Conservation (phyloP, 1,140 invertebrate genomes). For the Diorhabda carinulata region DNA sequence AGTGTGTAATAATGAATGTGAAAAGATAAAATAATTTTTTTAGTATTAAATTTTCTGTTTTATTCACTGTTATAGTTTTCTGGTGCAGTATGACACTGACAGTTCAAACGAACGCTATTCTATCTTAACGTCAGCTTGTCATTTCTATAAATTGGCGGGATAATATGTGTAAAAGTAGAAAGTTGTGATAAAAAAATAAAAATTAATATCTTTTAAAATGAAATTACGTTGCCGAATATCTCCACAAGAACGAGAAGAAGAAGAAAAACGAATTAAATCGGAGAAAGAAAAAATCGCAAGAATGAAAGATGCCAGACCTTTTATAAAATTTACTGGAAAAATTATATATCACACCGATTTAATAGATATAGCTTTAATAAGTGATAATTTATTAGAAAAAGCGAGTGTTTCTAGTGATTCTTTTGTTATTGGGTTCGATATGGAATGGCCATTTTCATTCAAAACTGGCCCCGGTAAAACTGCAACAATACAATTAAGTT, state of each 20-base stretch:
- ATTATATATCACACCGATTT: conserved; percentile 12
- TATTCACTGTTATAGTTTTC: no score
- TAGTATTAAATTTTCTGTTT: no score
- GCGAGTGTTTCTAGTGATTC: conserved; percentile 22
- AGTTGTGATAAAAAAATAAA: neutral
- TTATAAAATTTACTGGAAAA: conserved; percentile 16
- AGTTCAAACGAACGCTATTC: no score
- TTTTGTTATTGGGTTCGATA: conserved; percentile 45
- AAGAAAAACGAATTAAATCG: neutral
- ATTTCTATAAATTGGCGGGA: no score
- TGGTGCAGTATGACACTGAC: no score
- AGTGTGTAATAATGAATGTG: no score
- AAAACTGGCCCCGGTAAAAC: conserved; percentile 45
- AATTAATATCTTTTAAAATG: neutral
- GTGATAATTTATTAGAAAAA: conserved; percentile 50
- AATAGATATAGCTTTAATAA: conserved; percentile 51
- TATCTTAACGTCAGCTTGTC: no score
- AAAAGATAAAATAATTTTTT: no score
- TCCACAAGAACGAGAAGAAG: neutral
- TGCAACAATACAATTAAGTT: conserved; percentile 57
- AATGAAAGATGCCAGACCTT: neutral
- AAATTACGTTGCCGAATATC: neutral
- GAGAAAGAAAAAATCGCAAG: neutral
- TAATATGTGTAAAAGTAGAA: neutral
- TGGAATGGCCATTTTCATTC: conserved; percentile 34